phyloP scores from a whole-genome alignment of 2,888 invertebrate genomes.

The Tortricodes alternella region DNA sequence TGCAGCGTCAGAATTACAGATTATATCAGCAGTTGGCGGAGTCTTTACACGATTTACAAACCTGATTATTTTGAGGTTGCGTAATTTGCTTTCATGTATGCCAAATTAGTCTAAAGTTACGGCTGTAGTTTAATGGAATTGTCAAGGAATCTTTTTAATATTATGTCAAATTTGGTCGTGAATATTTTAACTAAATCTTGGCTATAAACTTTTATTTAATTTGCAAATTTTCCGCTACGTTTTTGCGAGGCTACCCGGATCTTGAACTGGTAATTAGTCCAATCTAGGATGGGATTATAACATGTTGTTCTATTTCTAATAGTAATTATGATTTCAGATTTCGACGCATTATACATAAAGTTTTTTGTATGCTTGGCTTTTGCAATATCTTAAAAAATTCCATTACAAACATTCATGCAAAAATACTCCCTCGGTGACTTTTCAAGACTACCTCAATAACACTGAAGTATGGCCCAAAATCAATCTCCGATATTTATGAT shows the following conservation, averaged over 20 bases:
- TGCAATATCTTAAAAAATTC: not conserved
- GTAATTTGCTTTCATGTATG: constrained; percentile 12
- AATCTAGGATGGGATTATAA: no score
- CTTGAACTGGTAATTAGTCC: no score
- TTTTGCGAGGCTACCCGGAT: no score
- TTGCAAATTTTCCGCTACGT: not conserved
- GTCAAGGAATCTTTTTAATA: not conserved
- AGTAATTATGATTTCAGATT: no score
- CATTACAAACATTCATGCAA: not conserved
- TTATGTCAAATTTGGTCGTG: not conserved
- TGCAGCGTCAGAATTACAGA: not conserved
- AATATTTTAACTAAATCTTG: not conserved
- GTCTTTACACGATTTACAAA: not conserved
- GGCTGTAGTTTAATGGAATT: not conserved
- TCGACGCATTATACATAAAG: no score
- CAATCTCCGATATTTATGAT: constrained; percentile 29
- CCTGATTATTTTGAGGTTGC: not conserved
- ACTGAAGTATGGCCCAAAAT: constrained; percentile 14
- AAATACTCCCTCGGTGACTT: not conserved
- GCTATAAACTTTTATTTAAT: not conserved
- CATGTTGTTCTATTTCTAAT: no score
- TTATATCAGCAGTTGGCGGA: no score
- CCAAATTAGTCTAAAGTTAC: constrained; percentile 1
- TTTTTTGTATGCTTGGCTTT: no score
- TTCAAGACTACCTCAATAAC: not conserved